Evolutionary conservation across 37 sponge, comb jelly and placozoan species (phyloP).

Genomic region (Dysidea cf. avara): DNA sequence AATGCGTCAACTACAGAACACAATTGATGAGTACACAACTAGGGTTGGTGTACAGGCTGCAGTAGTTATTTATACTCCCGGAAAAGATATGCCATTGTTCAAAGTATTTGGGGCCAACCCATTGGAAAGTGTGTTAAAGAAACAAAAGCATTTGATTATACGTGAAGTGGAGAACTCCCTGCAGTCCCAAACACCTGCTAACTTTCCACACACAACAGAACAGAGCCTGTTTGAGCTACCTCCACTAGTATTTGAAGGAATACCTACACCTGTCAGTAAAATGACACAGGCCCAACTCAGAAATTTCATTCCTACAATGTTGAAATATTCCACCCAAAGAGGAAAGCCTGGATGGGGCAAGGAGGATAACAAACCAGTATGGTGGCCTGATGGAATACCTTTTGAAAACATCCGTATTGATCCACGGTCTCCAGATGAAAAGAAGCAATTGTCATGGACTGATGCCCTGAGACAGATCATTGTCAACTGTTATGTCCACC

Average conservation of each 20-base stretch:
- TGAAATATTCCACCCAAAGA: conserved; percentile 82
- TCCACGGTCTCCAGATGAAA: conserved; percentile 64
- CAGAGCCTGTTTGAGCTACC: conserved; percentile 71
- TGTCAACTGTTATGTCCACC: conserved; percentile 71
- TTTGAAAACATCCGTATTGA: conserved; percentile 90
- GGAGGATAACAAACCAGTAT: conserved; percentile 73
- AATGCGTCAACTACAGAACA: conserved; percentile 64
- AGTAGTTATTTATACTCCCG: conserved; percentile 74
- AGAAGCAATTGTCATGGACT: conserved; percentile 73
- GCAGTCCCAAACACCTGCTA: conserved; percentile 32
- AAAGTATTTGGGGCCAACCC: conserved; percentile 85
- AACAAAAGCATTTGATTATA: conserved; percentile 59
- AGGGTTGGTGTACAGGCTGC: conserved; percentile 87
- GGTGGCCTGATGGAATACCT: conserved; percentile 91
- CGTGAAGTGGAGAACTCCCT: conserved; percentile 51
- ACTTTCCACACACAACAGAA: not conserved
- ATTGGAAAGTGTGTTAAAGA: conserved; percentile 41
- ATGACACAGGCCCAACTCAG: conserved; percentile 95
- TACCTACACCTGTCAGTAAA: conserved; percentile 89
- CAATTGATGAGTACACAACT: conserved; percentile 76
- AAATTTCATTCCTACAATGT: conserved; percentile 83
- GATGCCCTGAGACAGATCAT: conserved; percentile 80
- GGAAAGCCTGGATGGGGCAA: conserved; percentile 96
- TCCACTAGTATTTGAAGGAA: conserved; percentile 86
- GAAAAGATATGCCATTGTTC: conserved; percentile 65